A percentile compares a stretch with the other conserved stretches of the same genome.
Evolutionary conservation across 2,797 vertebrate species (phyloP).

Genomic region (Notamacropus eugenii): DNA sequence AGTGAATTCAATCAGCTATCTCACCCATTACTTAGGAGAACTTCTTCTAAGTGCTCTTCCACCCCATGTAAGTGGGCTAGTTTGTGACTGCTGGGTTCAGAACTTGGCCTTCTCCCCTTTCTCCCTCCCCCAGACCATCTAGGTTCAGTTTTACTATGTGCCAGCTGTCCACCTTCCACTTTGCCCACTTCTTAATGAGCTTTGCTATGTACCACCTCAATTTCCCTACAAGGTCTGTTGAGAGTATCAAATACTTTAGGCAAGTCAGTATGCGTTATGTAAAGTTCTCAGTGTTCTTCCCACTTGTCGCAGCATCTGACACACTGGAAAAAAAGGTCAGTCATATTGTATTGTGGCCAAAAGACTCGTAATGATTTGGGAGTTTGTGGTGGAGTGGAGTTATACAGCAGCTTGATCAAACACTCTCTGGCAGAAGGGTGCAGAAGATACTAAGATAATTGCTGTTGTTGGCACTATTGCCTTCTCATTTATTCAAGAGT

Average conservation of each 20-base stretch:
- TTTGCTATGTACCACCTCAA: not conserved
- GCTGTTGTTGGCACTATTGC: not conserved
- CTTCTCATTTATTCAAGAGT: not conserved
- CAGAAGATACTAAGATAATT: not conserved
- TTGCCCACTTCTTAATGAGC: not conserved
- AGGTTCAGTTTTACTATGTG: not conserved
- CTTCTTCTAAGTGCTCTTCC: not conserved
- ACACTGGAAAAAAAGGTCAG: not conserved
- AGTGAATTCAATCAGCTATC: not conserved
- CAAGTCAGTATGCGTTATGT: not conserved
- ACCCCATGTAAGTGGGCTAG: not conserved
- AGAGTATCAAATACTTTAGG: not conserved
- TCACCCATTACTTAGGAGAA: not conserved
- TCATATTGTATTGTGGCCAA: not conserved
- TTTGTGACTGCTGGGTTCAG: not conserved
- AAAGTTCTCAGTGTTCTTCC: not conserved
- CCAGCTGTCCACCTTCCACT: not conserved
- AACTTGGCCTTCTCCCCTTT: not conserved
- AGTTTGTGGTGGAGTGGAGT: not conserved
- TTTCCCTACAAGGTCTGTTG: not conserved
- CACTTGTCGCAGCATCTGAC: not conserved
- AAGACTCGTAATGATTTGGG: not conserved
- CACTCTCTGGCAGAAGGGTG: not conserved
- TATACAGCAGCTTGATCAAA: not conserved
- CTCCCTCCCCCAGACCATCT: not conserved